phyloP scores from a whole-genome alignment of 2,113 vertebrate species.

The Cyprinodon tularosa region DNA sequence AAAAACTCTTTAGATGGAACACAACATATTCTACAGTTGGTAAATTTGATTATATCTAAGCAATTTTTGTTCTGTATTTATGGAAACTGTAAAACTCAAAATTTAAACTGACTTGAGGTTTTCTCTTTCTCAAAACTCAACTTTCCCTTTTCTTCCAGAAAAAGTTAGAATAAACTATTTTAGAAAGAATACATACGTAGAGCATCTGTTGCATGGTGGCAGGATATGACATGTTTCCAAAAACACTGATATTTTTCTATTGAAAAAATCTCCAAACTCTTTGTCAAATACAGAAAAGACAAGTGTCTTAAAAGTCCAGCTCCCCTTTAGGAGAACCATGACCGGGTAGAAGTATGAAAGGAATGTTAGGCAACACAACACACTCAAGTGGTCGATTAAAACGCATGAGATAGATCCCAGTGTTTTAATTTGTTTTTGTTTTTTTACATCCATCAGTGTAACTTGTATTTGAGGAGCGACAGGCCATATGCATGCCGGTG shows the following conservation, averaged over 20 bases:
- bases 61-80: background rate
- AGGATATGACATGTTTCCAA: background rate
- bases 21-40: too few species aligned
- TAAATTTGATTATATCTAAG: background rate
- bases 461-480: conserved; percentile 5
- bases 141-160: background rate
- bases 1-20: too few species aligned
- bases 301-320: conserved; percentile 37
- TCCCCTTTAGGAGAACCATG: conserved; percentile 62
- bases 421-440: background rate
- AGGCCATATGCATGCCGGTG: background rate
- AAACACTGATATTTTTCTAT: background rate
- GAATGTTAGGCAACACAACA: conserved; percentile 59
- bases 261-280: background rate
- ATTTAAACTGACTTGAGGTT: background rate
- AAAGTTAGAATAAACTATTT: background rate
- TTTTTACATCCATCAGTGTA: background rate
- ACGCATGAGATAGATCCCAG: background rate
- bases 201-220: background rate
- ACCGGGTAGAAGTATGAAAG: conserved; percentile 61
- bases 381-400: conserved; percentile 26
- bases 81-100: background rate
- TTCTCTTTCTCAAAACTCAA: background rate
- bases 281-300: conserved; percentile 31
- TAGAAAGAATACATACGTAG: background rate